Base-by-base conservation (phyloP, 2,888 invertebrate species). In the Pardosa pseudoannulata region DNA sequence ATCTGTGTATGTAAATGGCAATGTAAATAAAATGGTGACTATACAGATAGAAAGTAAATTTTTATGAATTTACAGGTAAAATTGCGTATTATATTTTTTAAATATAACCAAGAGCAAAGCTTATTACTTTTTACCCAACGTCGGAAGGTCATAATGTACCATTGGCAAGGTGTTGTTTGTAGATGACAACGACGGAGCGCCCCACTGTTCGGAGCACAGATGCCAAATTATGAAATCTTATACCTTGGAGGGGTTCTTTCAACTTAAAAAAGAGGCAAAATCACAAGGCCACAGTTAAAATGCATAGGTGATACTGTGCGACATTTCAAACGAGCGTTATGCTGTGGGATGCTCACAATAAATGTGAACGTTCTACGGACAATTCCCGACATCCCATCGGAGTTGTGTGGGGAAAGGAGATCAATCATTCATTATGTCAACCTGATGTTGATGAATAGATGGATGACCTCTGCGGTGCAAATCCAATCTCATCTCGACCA, bases 131-230 rank as follows among this genome's bases (percentile, higher is more conserved):
- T 28, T 76, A 16, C 39, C 5, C 27, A 39, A 41, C n/a, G 29
- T 28, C 3, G 29, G 71, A 27, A 41, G 39, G 70, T 27, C 27
- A 56, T 68, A 27, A 36, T 13, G 50, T 16, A 65, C 78, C 70
- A 56, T 13, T 56, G 41, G 62, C 70, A 36, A 70, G 70, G 36
- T 50, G 19, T 36, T 70, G 28, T 16, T 65, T 56, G 79, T 70
- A 70, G 79, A 79, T 70, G 65, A 3, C 31, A 70, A n/a, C 56
- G n/a, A n/a, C n/a, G n/a, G n/a, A n/a, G n/a, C 1, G 19, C 70
- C 56, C 28, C 70, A 62, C 41, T 50, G 23, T 27, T 0, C 11
- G 23, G 56, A 70, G 62, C 19, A 79, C 39, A 56, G 27, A 27
- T 70, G 39, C 3, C 23, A 68, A 29, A 28, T 32, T 41, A 73